Conservation (phyloP, 1,140 invertebrate species). For the Eubasilissa regina region DNA sequence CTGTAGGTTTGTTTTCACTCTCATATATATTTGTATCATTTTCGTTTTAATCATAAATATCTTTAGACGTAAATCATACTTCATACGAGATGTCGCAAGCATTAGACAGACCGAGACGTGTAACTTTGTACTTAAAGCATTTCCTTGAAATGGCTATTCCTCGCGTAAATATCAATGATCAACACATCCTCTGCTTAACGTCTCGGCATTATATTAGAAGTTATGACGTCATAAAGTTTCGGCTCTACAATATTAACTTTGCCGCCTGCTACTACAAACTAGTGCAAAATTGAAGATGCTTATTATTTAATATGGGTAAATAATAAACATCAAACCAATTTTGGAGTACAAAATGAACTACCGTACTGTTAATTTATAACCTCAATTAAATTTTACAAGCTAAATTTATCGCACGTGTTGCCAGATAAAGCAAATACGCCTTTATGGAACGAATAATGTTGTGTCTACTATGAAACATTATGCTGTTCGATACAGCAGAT, state of each 20-base stretch:
- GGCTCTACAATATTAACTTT: conserved; percentile 16
- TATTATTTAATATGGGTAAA: conserved; percentile 25
- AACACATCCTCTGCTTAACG: neutral
- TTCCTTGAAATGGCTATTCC: neutral
- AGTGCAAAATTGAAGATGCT: conserved; percentile 27
- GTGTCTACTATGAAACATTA: too few species aligned
- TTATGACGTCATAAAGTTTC: conserved; percentile 28
- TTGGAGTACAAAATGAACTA: conserved; percentile 14
- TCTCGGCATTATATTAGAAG: conserved; percentile 13
- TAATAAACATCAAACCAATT: conserved; percentile 10
- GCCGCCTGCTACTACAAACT: conserved; percentile 25
- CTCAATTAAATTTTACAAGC: conserved; percentile 28
- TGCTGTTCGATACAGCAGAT: too few species aligned
- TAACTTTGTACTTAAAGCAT: neutral
- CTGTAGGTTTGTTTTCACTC: too few species aligned
- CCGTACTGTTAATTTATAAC: conserved; percentile 20
- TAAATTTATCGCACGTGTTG: conserved; percentile 7
- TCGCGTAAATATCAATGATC: conserved; percentile 18
- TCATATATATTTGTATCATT: too few species aligned
- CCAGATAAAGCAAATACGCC: neutral
- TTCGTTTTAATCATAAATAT: too few species aligned
- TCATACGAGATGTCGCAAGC: neutral
- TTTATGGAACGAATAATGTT: too few species aligned
- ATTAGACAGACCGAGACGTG: neutral
- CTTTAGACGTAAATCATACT: neutral